Base-by-base conservation (phyloP, 2,797 vertebrate genomes). In the Chrosomus eos region DNA sequence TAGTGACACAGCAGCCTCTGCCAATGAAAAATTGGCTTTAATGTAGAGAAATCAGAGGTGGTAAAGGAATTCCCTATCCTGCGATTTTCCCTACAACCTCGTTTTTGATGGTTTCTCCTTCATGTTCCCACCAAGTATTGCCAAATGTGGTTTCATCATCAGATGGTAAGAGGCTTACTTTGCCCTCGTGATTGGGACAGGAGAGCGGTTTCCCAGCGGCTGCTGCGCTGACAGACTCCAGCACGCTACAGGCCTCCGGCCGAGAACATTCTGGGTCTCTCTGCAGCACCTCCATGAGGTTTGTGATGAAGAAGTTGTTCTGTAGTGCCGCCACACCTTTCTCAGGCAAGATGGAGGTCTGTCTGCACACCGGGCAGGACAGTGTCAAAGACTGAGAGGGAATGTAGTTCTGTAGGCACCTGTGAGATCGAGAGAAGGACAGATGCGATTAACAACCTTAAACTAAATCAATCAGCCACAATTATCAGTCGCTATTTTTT, bases 261-360 rank as follows among this genome's bases (percentile, higher is more conserved):
- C 90, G 92, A 0, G 95, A 95, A 86, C 96, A 96, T 90, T 96
- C 97, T 0, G 97, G 94, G 86, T 97, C 96, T 62, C 96, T 94
- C 89, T 98, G 97, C 82, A 99, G 96, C 40, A 98, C 96, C 94
- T 99, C 98, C 97, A 99, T 98, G 71, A 99, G 96, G 92, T 97
- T 98, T 87, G 97, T 97, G 94, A 99, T 98, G 94, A 99, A 98
- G 93, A 98, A 98, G 93, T 99, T 99, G 93, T 98, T 98, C 93
- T 98, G 97, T 4, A 99, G 93, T 0, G 97, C 97, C 0, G 96
- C 94, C 38, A 99, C 98, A 0, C 98, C 98, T 87, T 96, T 97
- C 90, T 98, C 98, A 0, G 98, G 97, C 77, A 98, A 93, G 93
- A 99, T 99, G 87, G 97, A 99, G 6, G 97, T 98, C 96, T 98